Conservation (phyloP, 1,140 invertebrate species). For the Philopotamus ludificatus region DNA sequence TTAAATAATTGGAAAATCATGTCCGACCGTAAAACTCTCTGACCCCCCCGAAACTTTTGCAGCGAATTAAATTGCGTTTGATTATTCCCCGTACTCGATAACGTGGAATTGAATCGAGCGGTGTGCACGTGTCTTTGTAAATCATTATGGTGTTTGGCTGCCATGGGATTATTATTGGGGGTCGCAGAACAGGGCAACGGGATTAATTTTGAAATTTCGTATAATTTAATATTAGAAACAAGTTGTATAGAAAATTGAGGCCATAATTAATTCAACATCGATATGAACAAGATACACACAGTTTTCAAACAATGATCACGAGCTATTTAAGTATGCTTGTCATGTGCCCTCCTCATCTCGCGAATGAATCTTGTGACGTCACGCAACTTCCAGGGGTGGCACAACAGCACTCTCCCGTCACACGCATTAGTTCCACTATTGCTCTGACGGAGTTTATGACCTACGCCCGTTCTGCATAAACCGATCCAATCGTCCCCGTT, state of each 20-base stretch:
- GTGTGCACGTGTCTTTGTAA: background rate
- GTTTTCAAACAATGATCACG: no score
- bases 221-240: no score
- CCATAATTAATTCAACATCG: no score
- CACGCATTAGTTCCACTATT: no score
- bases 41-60: background rate
- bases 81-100: background rate
- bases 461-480: background rate
- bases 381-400: background rate
- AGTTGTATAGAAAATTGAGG: no score
- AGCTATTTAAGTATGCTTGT: no score
- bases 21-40: background rate
- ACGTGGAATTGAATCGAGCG: background rate
- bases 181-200: background rate
- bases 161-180: background rate
- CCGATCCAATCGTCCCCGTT: background rate
- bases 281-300: no score
- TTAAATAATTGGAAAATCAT: background rate
- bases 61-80: background rate
- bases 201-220: no score
- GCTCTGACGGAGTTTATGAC: background rate
- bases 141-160: background rate
- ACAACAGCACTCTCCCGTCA: background rate
- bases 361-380: background rate
- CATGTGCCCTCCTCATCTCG: background rate